Percentiles rank a stretch among this genome's conserved stretches.
Evolutionary conservation across 2,797 vertebrate genomes (phyloP).

Genomic region (Oreochromis mossambicus): DNA sequence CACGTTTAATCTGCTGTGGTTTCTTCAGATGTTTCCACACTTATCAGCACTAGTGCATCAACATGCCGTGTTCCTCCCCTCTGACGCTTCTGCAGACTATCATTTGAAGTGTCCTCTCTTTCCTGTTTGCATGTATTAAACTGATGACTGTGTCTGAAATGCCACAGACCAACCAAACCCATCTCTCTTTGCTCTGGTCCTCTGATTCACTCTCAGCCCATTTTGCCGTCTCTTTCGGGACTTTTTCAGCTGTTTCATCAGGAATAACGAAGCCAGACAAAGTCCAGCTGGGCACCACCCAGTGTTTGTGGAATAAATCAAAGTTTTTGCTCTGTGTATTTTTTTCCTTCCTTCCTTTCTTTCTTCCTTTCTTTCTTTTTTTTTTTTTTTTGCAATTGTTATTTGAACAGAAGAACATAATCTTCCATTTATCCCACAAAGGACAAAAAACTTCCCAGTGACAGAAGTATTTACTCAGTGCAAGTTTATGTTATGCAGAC

Average conservation of each 20-base stretch:
- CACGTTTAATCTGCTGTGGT: slow-evolving; percentile 39
- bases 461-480: not conserved
- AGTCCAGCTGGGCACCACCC: slow-evolving; percentile 44
- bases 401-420: slow-evolving; percentile 14
- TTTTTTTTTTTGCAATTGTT: not conserved
- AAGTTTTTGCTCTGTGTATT: slow-evolving; percentile 7
- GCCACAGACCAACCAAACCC: not conserved
- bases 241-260: slow-evolving; percentile 38
- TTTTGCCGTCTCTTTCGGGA: slow-evolving; percentile 12
- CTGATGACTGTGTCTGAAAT: slow-evolving; percentile 54
- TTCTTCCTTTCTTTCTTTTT: not conserved
- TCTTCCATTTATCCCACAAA: slow-evolving; percentile 18
- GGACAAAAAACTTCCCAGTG: not conserved
- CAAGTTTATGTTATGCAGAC: not conserved
- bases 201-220: slow-evolving; percentile 6
- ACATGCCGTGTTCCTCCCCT: slow-evolving; percentile 8
- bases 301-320: slow-evolving; percentile 29
- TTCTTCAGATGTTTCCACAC: slow-evolving; percentile 29
- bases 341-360: not conserved
- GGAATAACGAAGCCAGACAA: slow-evolving; percentile 18
- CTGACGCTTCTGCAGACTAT: slow-evolving; percentile 21
- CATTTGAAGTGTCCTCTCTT: slow-evolving; percentile 41
- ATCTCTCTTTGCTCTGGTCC: not conserved
- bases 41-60: slow-evolving; percentile 38
- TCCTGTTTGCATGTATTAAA: slow-evolving; percentile 23